Evolutionary conservation across 1,140 invertebrate species (phyloP).

Genomic region (Radopholus similis): DNA sequence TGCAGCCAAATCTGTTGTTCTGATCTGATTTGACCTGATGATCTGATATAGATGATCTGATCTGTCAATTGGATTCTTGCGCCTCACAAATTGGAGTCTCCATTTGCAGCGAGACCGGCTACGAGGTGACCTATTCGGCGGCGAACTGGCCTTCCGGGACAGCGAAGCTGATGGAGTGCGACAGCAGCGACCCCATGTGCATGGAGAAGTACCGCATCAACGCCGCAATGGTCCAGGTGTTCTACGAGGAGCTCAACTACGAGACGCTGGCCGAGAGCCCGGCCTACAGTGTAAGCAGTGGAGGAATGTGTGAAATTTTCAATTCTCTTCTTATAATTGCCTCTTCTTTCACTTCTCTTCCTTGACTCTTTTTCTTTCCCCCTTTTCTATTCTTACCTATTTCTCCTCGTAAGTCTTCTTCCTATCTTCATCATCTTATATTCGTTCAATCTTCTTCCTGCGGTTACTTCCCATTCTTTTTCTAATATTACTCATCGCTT

Average conservation of each 20-base stretch:
- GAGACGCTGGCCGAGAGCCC: slow-evolving; percentile 56
- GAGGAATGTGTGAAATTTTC: background rate
- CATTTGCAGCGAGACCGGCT: slow-evolving; percentile 52
- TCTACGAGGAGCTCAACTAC: slow-evolving; percentile 59
- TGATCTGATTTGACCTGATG: too few relatives aligned
- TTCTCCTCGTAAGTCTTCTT: too few relatives aligned
- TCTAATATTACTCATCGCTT: too few relatives aligned
- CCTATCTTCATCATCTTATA: too few relatives aligned
- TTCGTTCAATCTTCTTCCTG: too few relatives aligned
- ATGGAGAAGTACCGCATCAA: slow-evolving; percentile 58
- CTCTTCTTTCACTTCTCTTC: too few relatives aligned
- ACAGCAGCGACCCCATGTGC: slow-evolving; percentile 47
- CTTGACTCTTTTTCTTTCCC: too few relatives aligned
- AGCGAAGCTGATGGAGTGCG: slow-evolving; percentile 42
- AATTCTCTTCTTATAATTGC: background rate
- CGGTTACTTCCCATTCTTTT: too few relatives aligned
- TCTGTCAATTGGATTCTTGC: background rate
- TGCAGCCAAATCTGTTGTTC: too few relatives aligned
- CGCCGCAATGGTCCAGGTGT: slow-evolving; percentile 57
- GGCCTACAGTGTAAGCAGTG: slow-evolving; percentile 45
- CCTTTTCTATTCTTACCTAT: too few relatives aligned
- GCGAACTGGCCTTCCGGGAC: slow-evolving; percentile 59
- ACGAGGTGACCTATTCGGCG: slow-evolving; percentile 57
- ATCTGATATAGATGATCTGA: too few relatives aligned
- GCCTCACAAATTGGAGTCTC: background rate